Evolutionary conservation across 2,797 vertebrate species (phyloP).

Genomic region (Microtus agrestis): DNA sequence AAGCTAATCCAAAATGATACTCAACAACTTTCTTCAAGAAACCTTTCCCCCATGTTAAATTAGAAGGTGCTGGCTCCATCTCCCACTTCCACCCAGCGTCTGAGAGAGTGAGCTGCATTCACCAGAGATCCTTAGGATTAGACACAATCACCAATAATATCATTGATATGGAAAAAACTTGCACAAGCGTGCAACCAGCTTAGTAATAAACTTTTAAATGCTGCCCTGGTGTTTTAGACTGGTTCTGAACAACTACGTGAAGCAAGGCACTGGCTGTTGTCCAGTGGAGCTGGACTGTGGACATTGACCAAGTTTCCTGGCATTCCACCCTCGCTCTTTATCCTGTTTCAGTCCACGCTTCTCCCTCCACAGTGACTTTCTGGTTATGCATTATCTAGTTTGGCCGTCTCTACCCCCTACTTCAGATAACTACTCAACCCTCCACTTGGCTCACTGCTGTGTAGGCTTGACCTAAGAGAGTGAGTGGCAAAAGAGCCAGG

Average conservation of each 20-base stretch:
- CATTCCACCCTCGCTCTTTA: conserved; percentile 47
- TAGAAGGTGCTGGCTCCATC: background rate
- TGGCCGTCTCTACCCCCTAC: conserved; percentile 76
- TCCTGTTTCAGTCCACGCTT: conserved; percentile 61
- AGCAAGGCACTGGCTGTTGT: conserved; percentile 38
- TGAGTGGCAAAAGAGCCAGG: conserved; percentile 67
- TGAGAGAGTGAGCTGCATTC: conserved; percentile 16
- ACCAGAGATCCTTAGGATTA: conserved; percentile 50
- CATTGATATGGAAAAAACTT: conserved; percentile 7
- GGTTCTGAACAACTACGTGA: conserved; percentile 44
- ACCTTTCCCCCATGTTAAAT: background rate
- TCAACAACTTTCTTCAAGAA: conserved; percentile 5
- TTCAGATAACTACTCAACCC: conserved; percentile 77
- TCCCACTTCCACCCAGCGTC: background rate
- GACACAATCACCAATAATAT: background rate
- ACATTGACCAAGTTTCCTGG: conserved; percentile 65
- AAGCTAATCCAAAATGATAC: conserved; percentile 16
- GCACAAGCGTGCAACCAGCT: background rate
- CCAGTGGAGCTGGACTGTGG: conserved; percentile 47
- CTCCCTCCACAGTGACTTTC: conserved; percentile 66
- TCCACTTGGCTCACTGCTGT: conserved; percentile 74
- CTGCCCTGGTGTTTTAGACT: conserved; percentile 11
- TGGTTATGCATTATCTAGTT: conserved; percentile 76
- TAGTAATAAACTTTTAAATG: conserved; percentile 37
- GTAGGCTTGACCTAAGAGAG: conserved; percentile 76